A percentile compares a stretch with the other conserved stretches of the same genome.
These are phyloP conservation scores for Chiroxiphia lanceolata DNA, from an alignment of 2,797 vertebrate species.

Conservation along the genomic window DNA sequence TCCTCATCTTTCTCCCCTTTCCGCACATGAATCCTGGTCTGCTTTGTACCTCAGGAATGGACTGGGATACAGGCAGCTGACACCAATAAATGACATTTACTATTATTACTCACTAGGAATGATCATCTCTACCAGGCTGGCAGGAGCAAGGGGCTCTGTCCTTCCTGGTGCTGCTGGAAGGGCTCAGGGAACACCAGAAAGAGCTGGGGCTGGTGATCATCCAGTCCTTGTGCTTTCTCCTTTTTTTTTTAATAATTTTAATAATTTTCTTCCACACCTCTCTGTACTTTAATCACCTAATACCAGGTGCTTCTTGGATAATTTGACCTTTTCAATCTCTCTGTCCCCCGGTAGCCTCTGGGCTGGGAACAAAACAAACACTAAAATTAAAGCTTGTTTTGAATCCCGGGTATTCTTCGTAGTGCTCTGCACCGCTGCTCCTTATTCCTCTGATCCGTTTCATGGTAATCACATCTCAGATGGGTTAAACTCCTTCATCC, in stretches of 20 bases:
- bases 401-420: background rate
- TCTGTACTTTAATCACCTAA: background rate
- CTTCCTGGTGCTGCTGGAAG: background rate
- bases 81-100: background rate
- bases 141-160: background rate
- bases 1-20: background rate
- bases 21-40: accelerated
- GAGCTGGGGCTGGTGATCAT: background rate
- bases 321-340: background rate
- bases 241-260: background rate
- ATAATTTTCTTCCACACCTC: background rate
- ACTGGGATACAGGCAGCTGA: background rate
- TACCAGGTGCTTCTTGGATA: accelerated
- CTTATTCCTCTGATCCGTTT: background rate
- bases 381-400: background rate
- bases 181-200: background rate
- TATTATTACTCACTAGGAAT: background rate
- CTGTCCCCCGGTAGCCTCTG: background rate
- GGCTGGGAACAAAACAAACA: background rate
- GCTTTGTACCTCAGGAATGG: background rate
- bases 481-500: background rate
- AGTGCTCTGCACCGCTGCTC: background rate
- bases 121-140: background rate
- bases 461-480: background rate
- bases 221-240: background rate